A percentile compares a stretch with the other conserved stretches of the same genome.
Evolutionary conservation across 2,113 vertebrate genomes (phyloP).

Genomic region (Ramphastos sulfuratus): DNA sequence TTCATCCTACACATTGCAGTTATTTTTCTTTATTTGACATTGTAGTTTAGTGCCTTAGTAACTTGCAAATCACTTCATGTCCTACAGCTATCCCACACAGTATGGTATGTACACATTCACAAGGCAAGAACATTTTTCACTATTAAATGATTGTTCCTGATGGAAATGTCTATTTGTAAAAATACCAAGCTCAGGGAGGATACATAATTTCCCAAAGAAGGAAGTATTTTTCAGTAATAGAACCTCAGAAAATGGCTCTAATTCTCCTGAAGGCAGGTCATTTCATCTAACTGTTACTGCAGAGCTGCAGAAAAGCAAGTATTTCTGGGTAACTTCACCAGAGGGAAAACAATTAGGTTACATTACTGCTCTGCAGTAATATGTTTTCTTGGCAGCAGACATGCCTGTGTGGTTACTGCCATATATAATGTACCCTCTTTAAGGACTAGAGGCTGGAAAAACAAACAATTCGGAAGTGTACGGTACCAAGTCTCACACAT

Average conservation of each 20-base stretch:
- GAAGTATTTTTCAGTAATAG: neutral
- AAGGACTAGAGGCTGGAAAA: slow-evolving; percentile 41
- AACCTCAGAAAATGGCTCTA: neutral
- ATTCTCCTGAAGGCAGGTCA: slow-evolving; percentile 5
- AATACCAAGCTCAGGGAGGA: neutral
- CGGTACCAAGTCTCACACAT: neutral
- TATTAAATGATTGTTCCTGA: neutral
- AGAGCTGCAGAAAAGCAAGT: slow-evolving; percentile 33
- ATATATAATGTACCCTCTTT: slow-evolving; percentile 34
- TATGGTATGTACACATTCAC: neutral
- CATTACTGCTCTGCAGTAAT: slow-evolving; percentile 41
- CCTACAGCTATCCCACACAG: neutral
- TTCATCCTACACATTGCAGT: neutral
- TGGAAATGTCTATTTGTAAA: slow-evolving; percentile 19
- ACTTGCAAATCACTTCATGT: neutral
- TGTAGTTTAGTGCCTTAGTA: neutral
- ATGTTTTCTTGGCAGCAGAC: slow-evolving; percentile 39
- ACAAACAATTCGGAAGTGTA: slow-evolving; percentile 41
- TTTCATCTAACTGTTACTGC: slow-evolving; percentile 39
- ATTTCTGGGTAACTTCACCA: slow-evolving; percentile 49
- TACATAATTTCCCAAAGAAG: slow-evolving; percentile 23
- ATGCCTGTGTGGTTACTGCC: neutral
- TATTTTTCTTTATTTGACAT: neutral
- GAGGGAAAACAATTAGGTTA: slow-evolving; percentile 44
- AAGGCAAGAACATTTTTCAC: slow-evolving; percentile 8